phyloP scores from a whole-genome alignment of 2,113 vertebrate genomes.

The Perognathus longimembris region DNA sequence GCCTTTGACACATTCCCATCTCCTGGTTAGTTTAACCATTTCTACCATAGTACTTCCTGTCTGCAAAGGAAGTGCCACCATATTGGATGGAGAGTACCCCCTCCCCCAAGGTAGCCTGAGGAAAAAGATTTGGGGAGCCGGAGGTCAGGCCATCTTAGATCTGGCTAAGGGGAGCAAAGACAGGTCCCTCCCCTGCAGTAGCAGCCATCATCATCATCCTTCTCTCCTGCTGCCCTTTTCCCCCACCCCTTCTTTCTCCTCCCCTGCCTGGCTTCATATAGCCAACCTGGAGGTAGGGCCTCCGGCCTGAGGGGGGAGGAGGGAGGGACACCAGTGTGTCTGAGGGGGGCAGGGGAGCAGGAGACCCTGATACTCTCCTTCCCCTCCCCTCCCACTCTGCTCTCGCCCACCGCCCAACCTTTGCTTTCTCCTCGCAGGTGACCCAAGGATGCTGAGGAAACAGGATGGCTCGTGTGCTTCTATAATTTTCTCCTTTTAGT shows the following conservation, averaged over 20 bases:
- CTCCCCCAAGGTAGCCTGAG: neutral
- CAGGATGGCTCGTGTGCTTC: slow-evolving; percentile 55
- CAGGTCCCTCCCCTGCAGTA: slow-evolving; percentile 64
- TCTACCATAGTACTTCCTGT: slow-evolving; percentile 46
- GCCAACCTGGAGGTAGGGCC: slow-evolving; percentile 60
- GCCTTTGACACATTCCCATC: neutral
- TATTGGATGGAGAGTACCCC: slow-evolving; percentile 3
- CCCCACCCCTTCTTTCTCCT: neutral
- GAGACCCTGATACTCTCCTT: slow-evolving; percentile 70
- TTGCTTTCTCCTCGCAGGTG: slow-evolving; percentile 83
- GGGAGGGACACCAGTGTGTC: slow-evolving; percentile 58
- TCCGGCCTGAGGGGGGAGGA: slow-evolving; percentile 40
- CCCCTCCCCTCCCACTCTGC: slow-evolving; percentile 63
- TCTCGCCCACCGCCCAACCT: slow-evolving; percentile 52
- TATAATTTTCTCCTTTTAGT: slow-evolving; percentile 78
- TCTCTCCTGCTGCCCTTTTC: neutral
- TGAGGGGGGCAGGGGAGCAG: slow-evolving; percentile 62
- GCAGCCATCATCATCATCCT: neutral
- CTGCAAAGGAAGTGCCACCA: slow-evolving; percentile 49
- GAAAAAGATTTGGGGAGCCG: slow-evolving; percentile 31
- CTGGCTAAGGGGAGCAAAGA: slow-evolving; percentile 31
- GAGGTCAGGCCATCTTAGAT: slow-evolving; percentile 18
- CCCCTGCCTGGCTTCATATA: slow-evolving; percentile 9
- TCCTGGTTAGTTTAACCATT: neutral
- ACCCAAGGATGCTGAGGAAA: neutral